These are phyloP conservation scores for Cheirogaleus major DNA, from an alignment of 2,797 vertebrate genomes.

Conservation along the genomic window DNA sequence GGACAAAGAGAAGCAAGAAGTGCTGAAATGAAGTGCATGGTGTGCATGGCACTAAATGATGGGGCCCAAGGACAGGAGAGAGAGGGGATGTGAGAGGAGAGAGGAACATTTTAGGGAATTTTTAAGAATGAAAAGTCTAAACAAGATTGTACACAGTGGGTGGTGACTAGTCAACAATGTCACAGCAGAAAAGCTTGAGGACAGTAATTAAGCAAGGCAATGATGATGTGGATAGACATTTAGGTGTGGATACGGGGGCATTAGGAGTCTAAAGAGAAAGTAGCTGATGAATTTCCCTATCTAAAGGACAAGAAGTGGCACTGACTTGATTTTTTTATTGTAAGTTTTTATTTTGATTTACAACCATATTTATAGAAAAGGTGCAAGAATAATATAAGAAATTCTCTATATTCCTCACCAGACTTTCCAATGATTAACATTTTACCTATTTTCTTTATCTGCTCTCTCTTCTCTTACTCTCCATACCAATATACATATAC, in stretches of 20 bases:
- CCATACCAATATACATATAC: not conserved
- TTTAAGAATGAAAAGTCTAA: not conserved
- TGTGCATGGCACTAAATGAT: not conserved
- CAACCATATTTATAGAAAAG: constrained; percentile 8
- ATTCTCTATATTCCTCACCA: not conserved
- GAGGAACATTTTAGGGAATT: not conserved
- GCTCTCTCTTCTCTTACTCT: not conserved
- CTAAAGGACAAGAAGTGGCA: not conserved
- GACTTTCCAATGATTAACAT: not conserved
- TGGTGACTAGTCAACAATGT: not conserved
- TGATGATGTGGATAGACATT: not conserved
- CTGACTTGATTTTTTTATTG: not conserved
- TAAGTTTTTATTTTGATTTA: not conserved
- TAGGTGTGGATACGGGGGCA: not conserved
- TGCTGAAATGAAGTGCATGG: not conserved
- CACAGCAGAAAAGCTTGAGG: not conserved
- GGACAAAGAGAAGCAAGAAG: not conserved
- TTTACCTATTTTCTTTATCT: not conserved
- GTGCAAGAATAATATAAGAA: not conserved
- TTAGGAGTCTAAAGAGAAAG: not conserved
- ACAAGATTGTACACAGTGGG: not conserved
- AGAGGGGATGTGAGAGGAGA: rapidly evolving
- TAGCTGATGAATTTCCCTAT: not conserved
- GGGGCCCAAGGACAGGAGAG: not conserved
- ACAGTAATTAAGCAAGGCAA: not conserved